Evolutionary conservation across 2,113 vertebrate genomes (phyloP), one percentile per base, ranked within the genome.

Genomic region (Peromyscus californicus): DNA sequence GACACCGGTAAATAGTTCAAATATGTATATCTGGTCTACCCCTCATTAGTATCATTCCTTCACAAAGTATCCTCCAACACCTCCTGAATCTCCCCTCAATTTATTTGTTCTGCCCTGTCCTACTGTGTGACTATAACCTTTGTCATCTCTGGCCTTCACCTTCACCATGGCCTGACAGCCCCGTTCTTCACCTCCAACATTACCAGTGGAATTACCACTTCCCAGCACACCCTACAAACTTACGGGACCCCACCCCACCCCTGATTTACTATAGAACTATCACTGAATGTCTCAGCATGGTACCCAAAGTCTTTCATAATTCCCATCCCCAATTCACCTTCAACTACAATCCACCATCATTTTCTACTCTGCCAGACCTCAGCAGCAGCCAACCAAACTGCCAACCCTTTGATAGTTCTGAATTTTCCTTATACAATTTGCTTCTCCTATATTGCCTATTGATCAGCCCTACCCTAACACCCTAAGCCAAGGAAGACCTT

Each of bases 351-450:
- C 69, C 24, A 15, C 29, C 33, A 59, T 54, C 39, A 87, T 84
- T 78, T 93, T 92, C 83, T 65, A n/a, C 45, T 90, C 74, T 39
- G 67, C 15, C 1, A 3, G 8, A 69, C 11, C 61, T n/a, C 42
- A 70, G 42, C 91, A 79, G 51, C 19, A 69, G 87, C 76, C 79
- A 75, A 74, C 65, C 36, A 45, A 87, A 17, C 54, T 45, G 36
- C 84, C 39, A 92, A 72, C 17, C 26, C 31, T 95, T 86, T 39
- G 61, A 89, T 61, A 29, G 45, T 39, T 51, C 83, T 76, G 57
- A 67, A 16, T 95, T 90, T 97, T 67, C 39, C 76, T 61, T 54
- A 67, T 12, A 79, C 11, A 61, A 26, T 90, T 86, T 92, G 22
- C 54, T 96, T n/a, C 48, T 39, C 36, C 74, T 95, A 24, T 88